Evolutionary conservation across 2,113 vertebrate genomes (phyloP), one percentile per base, ranked within the genome.

Genomic region (Hippocampus barbouri): DNA sequence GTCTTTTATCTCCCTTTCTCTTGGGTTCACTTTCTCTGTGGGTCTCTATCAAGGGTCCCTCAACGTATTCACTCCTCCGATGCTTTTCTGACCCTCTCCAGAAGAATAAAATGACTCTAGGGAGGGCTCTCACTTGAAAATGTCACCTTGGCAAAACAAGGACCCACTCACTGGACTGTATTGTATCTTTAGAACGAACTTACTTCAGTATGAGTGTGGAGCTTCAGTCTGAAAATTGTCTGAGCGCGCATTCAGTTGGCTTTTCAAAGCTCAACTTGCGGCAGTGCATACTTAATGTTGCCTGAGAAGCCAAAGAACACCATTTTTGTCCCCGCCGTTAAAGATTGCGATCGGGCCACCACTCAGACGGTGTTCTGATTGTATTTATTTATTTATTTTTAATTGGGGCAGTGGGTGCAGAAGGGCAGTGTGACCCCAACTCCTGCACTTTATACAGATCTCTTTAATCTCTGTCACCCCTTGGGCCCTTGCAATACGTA

Each of bases 41-140:
- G 5, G 62, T 75, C 51, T 61, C 66, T 83, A 78, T 77, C 56
- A 68, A 71, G 54, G 27, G 59, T 51, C 59, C 49, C 68, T 43
- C 40, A 68, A 12, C 27, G 66, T 73, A 45, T 49, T 60, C 53
- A 60, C 59, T 69, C 66, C 53, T 45, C 53, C 64, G 73, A 75
- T 70, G 80, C 45, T 66, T 75, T 80, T 83, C 82, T 74, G 69
- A 3, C 65, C 71, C 59, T 74, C 71, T 87, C 72, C 77, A 76
- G 74, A 71, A 80, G 85, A 86, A 79, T 82, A 83, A 83, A 89
- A 85, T 84, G 74, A 80, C 75, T 27, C 82, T 73, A 75, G 75
- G 83, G 70, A 86, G 80, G 71, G 62, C 75, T 82, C 89, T 90
- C 88, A 87, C 82, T 86, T 87, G 63, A 87, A 89, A 91, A 91